phyloP scores from a whole-genome alignment of 2,797 vertebrate genomes.

The Takifugu rubripes region DNA sequence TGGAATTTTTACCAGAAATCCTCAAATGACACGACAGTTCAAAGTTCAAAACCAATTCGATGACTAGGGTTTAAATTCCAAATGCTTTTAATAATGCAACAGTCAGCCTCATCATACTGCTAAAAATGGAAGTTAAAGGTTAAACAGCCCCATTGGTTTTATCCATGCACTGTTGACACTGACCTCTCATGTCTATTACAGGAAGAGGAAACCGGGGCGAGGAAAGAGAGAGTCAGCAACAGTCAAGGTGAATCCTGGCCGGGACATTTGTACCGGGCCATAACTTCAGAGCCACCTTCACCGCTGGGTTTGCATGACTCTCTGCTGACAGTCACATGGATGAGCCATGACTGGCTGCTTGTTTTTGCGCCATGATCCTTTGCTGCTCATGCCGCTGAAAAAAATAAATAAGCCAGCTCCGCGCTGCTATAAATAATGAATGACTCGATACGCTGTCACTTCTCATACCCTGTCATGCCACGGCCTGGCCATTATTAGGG shows the following conservation, averaged over 20 bases:
- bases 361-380: constrained; percentile 78
- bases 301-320: constrained; percentile 44
- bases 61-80: constrained; percentile 15
- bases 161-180: constrained; percentile 18
- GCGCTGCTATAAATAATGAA: constrained; percentile 81
- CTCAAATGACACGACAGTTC: too few relatives aligned
- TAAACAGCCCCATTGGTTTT: constrained; percentile 17
- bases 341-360: constrained; percentile 76
- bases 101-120: constrained; percentile 2
- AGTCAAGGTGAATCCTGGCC: constrained; percentile 45
- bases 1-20: too few relatives aligned
- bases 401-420: constrained; percentile 74
- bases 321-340: constrained; percentile 72
- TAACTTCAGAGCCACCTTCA: constrained; percentile 43
- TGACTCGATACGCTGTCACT: constrained; percentile 82
- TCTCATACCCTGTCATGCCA: constrained; percentile 77
- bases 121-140: constrained; percentile 14
- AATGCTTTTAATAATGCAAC: constrained; percentile 6
- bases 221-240: constrained; percentile 31
- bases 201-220: constrained; percentile 17
- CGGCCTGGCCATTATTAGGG: constrained; percentile 77
- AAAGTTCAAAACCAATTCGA: constrained; percentile 17
- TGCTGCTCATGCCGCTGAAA: constrained; percentile 74
- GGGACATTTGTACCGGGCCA: constrained; percentile 24
- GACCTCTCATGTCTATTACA: constrained; percentile 23